Conservation (phyloP, 2,113 vertebrate species). For the Ptyas mucosa region DNA sequence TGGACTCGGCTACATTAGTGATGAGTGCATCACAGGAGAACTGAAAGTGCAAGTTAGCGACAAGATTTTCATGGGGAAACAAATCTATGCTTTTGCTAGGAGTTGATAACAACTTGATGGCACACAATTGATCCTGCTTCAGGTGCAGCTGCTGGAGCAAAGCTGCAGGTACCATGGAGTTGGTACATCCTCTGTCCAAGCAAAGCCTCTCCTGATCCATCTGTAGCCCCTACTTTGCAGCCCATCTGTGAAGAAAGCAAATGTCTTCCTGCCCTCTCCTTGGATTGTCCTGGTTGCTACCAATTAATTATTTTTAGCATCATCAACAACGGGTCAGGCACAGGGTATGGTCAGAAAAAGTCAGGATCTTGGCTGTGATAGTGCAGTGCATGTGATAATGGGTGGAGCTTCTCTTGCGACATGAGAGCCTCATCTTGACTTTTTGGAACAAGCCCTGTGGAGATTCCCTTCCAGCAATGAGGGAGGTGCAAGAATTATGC, state of each 20-base stretch:
- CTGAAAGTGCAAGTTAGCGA: not conserved
- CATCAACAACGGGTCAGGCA: not conserved
- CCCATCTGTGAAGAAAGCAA: not conserved
- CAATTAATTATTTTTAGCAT: not conserved
- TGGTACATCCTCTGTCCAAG: not conserved
- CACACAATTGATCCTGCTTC: not conserved
- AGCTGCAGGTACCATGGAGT: not conserved
- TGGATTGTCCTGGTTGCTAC: not conserved
- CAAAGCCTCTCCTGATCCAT: not conserved
- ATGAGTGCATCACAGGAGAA: not conserved
- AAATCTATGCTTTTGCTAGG: not conserved
- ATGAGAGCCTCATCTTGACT: not conserved
- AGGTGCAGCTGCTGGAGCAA: not conserved
- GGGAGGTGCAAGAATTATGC: no score
- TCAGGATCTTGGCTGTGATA: not conserved
- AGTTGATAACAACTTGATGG: not conserved
- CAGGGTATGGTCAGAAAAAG: not conserved
- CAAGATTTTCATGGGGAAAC: not conserved
- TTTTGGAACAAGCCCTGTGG: not conserved
- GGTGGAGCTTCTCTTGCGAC: not conserved
- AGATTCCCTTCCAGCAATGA: no score
- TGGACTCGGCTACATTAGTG: not conserved
- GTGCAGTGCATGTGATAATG: not conserved
- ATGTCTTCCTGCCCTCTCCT: not conserved
- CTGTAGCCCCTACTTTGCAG: not conserved